Evolutionary conservation across 2,113 vertebrate species (phyloP), one percentile per base, ranked within the genome.

Genomic region (Accipiter cooperii): DNA sequence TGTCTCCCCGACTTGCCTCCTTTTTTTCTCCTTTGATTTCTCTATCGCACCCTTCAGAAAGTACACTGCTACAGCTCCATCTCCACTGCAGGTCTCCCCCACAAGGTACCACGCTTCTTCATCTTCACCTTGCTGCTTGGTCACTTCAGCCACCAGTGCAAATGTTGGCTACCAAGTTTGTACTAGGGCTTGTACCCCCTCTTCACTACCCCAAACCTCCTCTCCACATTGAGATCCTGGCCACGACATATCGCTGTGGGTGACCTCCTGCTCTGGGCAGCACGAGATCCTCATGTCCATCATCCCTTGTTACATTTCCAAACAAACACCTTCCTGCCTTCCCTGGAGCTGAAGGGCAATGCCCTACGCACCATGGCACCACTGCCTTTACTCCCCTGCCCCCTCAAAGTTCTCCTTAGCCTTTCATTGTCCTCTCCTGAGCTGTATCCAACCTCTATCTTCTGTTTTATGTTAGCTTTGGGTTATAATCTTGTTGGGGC

Each of bases 281-380:
- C 0, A 0, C 3, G 15, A 36, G 19, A 61, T 34, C 17, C 47
- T 78, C 29, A 10, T 75, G 33, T 90, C 69, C 51, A 66, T 46
- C 1, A 6, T 8, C 8, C 4, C 29, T 73, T 80, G n/a, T 42
- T 64, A 22, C 31, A 22, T 73, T 19, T 40, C 46, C 70, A 88
- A 76, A 61, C 17, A 61, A 63, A 61, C 70, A 61, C 51, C 34
- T 75, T 71, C 28, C 17, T 80, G 19, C 57, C 26, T 54, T 85
- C 28, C 18, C 69, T 46, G 52, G 58, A 64, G 58, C 57, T 71
- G 34, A 36, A 44, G 68, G 24, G 19, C 19, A 44, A 12, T 68
- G 36, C 25, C 33, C 4, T 51, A 2, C 0, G 0, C 15, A 33
- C 21, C 2, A 2, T 11, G 9, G 51, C n/a, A 46, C 36, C 11